Base-by-base conservation (phyloP, 2,888 invertebrate species). In the Entomobrya multifasciata region DNA sequence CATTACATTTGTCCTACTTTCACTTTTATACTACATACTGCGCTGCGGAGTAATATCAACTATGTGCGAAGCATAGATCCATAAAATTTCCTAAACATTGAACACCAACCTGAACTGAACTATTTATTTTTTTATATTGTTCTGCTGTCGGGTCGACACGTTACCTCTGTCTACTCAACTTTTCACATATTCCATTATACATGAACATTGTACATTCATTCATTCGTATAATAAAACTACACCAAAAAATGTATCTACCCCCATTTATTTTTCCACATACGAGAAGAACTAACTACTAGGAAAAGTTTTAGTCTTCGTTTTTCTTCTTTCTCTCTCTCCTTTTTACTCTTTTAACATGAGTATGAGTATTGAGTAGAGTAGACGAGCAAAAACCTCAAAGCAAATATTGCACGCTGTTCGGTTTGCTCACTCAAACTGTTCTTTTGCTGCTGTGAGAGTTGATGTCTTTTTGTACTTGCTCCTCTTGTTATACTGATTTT, bases 1-100 rank as follows among this genome's bases (percentile, higher is more conserved):
- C 85, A 85, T 85, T 78, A 72, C 65, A 85, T 30, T 78, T 78
- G 84, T 52, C 70, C 84, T 70, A 77, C 84, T 87, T 82, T 83
- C 30, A 49, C 17, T 44, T 20, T 47, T 36, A 6, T 36, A 6
- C 6, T 44, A 65, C 22, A 47, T 30, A 17, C 27, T 20, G 52
- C 52, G 17, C 67, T 13, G 15, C n/a, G n/a, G n/a, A 78, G 30
- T n/a, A 11, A 13, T 44, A 27, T 78, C 10, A 60, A 79, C 13
- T 36, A 22, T 25, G 25, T 44, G 20, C 47, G 22, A 13, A 0
- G 49, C 41, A 25, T 47, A 47, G 13, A 25, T 6, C 1, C 8
- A 44, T 44, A 60, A 25, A 60, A 27, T 60, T 27, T 60, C 0
- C 15, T 3, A 15, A 25, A 60, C 15, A 55, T 55, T 6, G 1